Base-by-base conservation (phyloP, 2,888 invertebrate genomes). In the Parnassius smintheus region DNA sequence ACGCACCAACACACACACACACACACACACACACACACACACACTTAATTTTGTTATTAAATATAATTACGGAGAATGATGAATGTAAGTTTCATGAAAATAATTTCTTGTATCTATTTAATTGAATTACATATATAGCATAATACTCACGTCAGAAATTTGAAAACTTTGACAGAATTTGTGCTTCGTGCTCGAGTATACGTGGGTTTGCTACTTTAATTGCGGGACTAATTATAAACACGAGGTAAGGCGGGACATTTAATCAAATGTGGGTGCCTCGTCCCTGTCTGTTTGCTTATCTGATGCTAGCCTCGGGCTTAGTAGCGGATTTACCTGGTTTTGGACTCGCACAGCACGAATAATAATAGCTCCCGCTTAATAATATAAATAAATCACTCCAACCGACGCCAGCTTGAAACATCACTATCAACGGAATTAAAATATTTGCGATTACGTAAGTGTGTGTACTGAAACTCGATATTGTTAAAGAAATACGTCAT, bases 261-360 rank as follows among this genome's bases (percentile, higher is more conserved):
- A 53, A 62, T 62, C 62, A 62, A 48, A 58, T 42, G 50, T 51
- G 51, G 22, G 58, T 22, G 52, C 41, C 48, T 42, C 44, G 48
- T 44, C 56, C 49, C 49, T 49, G 51, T 51, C 46, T 57, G 56
- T 61, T 61, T 61, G 61, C 51, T 61, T 61, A 61, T 61, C 61
- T 61, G 56, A 61, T 56, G 56, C 51, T 18, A 49, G 45, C 18
- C 41, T 51, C 51, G 12, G 54, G 54, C 56, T 61, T 56, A 61
- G 53, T 56, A 56, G 48, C 57, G 53, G 56, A 48, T 57, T 51
- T 57, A 62, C 61, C 53, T 53, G 57, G 42, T 42, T 25, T 2
- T 46, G 12, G 18, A 52, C 48, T 12, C 45, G 44, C 58, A 55
- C 55, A 62, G 49, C 62, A 12, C 58, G 62, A 62, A 61, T 61